Percentiles rank a stretch among this genome's conserved stretches.
These are phyloP conservation scores for Oligia latruncula DNA, from an alignment of 2,888 invertebrate genomes.

Conservation along the genomic window DNA sequence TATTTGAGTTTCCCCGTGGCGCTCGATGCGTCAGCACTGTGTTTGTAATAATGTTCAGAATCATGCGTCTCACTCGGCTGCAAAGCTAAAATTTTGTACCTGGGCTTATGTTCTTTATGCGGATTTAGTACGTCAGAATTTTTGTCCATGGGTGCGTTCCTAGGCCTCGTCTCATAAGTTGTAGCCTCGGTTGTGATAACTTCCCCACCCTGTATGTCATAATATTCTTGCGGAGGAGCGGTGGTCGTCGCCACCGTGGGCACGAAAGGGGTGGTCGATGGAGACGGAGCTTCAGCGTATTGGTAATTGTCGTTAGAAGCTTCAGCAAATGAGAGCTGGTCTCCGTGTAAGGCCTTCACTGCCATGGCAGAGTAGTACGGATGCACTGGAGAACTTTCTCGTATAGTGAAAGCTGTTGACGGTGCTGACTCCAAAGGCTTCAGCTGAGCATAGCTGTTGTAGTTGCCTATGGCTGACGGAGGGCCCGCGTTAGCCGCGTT, in stretches of 20 bases:
- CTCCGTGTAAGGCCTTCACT: constrained; percentile 78
- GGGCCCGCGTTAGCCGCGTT: constrained; percentile 73
- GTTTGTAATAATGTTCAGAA: constrained; percentile 64
- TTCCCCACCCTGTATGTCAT: constrained; percentile 67
- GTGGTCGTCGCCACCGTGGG: constrained; percentile 73
- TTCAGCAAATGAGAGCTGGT: constrained; percentile 78
- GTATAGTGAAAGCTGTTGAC: constrained; percentile 79
- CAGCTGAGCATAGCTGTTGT: constrained; percentile 73
- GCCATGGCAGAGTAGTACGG: constrained; percentile 84
- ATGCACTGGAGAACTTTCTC: constrained; percentile 81
- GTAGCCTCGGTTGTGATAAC: constrained; percentile 65
- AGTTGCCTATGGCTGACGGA: constrained; percentile 76
- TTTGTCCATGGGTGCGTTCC: constrained; percentile 61
- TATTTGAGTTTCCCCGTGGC: constrained; percentile 80
- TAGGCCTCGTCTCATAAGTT: constrained; percentile 66
- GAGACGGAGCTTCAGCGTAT: constrained; percentile 79
- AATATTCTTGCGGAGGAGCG: constrained; percentile 63
- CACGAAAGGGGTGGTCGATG: constrained; percentile 70
- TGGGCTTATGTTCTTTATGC: constrained; percentile 67
- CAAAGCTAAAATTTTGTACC: constrained; percentile 70
- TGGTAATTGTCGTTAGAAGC: constrained; percentile 84
- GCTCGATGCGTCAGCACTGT: constrained; percentile 68
- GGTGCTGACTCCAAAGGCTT: constrained; percentile 70
- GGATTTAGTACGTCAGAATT: constrained; percentile 48
- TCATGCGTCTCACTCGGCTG: constrained; percentile 59